Evolutionary conservation across 2,113 vertebrate species (phyloP), one percentile per base, ranked within the genome.

Genomic region (Xenopus borealis): DNA sequence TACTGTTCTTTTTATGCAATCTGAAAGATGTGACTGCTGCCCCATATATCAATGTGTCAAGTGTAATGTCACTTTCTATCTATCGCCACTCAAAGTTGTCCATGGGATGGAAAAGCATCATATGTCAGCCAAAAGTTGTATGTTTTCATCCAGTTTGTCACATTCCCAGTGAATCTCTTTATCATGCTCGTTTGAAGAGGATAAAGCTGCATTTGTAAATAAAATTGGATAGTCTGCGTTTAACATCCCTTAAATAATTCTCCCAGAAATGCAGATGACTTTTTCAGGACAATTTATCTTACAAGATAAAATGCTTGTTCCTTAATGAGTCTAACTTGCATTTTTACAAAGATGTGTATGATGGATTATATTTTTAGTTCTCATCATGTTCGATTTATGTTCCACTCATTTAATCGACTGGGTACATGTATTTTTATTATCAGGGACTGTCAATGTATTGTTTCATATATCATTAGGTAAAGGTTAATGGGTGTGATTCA

Each of bases 41-140:
- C 46, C 73, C 73, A 76, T 76, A 40, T 69, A 76, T 76, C 66
- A 69, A 69, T 62, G 59, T 46, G 66, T 69, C 58, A 23, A 52
- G 45, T 62, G 66, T 63, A 76, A 76, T 69, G 59, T 69, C 73
- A 63, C 66, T 76, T 76, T 76, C 40, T 69, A 69, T 69, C 59
- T 76, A 63, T 76, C 47, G 47, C 73, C 66, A 63, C 66, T 76
- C 66, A 69, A 55, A 69, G 46, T 63, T 69, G 66, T 76, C 58
- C 59, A 11, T 20, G 47, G 66, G 59, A 76, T 69, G 73, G 40
- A 69, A 69, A 52, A 76, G 59, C 46, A 30, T 69, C 66, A 53
- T 68, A 69, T 63, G 73, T 76, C 66, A 76, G 46, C 66, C 30
- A 19, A 44, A 63, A 55, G 66, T 69, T 64, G 59, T 69, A 69